Percentiles rank a stretch among this genome's conserved stretches.
Evolutionary conservation across 35 echinoderm and acorn worm species (phyloP).

Genomic region (Amphiura filiformis): DNA sequence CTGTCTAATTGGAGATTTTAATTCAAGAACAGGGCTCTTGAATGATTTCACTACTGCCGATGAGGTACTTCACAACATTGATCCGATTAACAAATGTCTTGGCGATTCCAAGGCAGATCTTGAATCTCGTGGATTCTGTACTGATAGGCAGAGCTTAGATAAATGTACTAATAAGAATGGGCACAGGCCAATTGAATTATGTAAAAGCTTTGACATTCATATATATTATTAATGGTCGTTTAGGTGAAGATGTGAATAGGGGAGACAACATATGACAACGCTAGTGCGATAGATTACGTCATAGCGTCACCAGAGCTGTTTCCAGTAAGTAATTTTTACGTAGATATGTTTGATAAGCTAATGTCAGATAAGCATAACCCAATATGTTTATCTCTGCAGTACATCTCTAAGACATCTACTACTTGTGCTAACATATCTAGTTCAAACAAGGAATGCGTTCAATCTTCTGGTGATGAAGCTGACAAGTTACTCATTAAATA

Average conservation of each 20-base stretch:
- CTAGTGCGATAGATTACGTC: slow-evolving; percentile 25
- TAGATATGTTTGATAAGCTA: slow-evolving; percentile 31
- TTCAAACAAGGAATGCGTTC: not conserved
- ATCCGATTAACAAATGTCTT: not conserved
- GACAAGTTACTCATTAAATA: too few species aligned
- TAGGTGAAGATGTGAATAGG: slow-evolving; percentile 11
- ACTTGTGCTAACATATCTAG: not conserved
- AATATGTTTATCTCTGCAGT: slow-evolving; percentile 26
- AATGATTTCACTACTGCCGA: slow-evolving; percentile 3
- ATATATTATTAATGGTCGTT: slow-evolving; percentile 28
- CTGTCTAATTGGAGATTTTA: slow-evolving; percentile 1
- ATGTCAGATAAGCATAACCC: slow-evolving; percentile 37
- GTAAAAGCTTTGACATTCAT: slow-evolving; percentile 28
- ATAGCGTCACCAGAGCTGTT: slow-evolving; percentile 3
- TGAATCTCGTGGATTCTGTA: slow-evolving; percentile 13
- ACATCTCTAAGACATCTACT: not conserved
- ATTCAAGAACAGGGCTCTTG: slow-evolving; percentile 15
- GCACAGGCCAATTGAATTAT: slow-evolving; percentile 6
- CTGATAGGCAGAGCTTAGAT: slow-evolving; percentile 20
- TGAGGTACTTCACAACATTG: not conserved
- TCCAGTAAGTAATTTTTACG: not conserved
- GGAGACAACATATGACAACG: slow-evolving; percentile 19
- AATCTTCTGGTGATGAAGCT: not conserved
- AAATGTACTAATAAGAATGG: slow-evolving; percentile 27
- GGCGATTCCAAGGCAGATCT: slow-evolving; percentile 9